These are phyloP conservation scores for Lasioglossum vierecki DNA, from an alignment of 2,888 invertebrate genomes.

Conservation along the genomic window DNA sequence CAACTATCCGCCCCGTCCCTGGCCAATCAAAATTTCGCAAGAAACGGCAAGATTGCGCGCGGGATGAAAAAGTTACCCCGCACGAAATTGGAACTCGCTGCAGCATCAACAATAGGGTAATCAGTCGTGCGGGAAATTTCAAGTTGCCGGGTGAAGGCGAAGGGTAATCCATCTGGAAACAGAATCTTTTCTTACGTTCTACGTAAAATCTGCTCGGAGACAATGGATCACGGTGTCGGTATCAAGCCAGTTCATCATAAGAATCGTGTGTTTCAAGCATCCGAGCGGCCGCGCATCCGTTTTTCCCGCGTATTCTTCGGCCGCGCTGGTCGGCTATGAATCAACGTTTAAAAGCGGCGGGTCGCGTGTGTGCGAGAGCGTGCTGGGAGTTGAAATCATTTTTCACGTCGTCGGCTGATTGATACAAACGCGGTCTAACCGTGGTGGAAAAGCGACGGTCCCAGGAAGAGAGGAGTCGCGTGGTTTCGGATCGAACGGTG, in stretches of 20 bases:
- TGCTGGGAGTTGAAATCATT: slow-evolving; percentile 73
- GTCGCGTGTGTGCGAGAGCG: slow-evolving; percentile 68
- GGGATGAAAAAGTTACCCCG: not conserved
- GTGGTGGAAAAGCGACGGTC: slow-evolving; percentile 40
- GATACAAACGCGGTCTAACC: slow-evolving; percentile 76
- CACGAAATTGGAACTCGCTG: slow-evolving; percentile 6
- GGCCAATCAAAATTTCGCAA: slow-evolving; percentile 20
- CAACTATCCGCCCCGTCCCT: slow-evolving; percentile 19
- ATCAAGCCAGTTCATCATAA: not conserved
- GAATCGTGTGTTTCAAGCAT: not conserved
- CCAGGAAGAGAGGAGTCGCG: slow-evolving; percentile 41
- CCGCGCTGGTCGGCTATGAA: slow-evolving; percentile 63
- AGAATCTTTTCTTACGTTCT: not conserved
- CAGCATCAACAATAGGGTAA: slow-evolving; percentile 27
- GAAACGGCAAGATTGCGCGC: slow-evolving; percentile 31
- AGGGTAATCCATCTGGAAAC: not conserved
- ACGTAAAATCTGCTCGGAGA: not conserved
- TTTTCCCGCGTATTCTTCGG: slow-evolving; percentile 40
- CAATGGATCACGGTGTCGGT: not conserved
- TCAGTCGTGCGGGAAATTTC: slow-evolving; percentile 38
- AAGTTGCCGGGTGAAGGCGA: slow-evolving; percentile 19
- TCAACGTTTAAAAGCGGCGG: slow-evolving; percentile 72
- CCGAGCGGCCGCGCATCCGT: not conserved
- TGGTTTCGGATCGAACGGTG: not conserved
- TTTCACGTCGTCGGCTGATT: slow-evolving; percentile 78